Evolutionary conservation across 1,140 invertebrate species (phyloP).

Genomic region (Cydia pomonella): DNA sequence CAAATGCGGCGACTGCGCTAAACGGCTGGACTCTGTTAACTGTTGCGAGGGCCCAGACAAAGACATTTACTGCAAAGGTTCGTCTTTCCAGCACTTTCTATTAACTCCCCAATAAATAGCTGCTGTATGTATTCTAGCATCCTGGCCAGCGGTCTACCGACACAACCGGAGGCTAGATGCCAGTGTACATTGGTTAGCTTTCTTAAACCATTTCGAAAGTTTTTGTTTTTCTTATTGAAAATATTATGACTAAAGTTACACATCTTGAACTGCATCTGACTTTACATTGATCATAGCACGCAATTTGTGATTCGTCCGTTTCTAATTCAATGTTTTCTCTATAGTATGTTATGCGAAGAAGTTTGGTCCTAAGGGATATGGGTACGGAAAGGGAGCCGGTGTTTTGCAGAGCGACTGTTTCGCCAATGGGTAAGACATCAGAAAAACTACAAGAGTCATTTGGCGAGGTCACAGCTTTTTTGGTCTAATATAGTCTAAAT

Average conservation of each 20-base stretch:
- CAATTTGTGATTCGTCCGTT: constrained; percentile 40
- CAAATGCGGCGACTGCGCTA: constrained; percentile 96
- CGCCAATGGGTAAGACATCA: constrained; percentile 84
- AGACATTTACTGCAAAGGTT: constrained; percentile 99
- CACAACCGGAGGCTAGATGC: background rate
- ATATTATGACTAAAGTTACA: background rate
- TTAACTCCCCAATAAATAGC: background rate
- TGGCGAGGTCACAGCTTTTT: constrained; percentile 61
- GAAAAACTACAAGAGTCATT: constrained; percentile 45
- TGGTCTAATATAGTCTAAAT: constrained; percentile 7
- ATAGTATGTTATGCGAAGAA: constrained; percentile 96
- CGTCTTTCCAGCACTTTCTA: constrained; percentile 84
- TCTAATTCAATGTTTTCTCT: constrained; percentile 65
- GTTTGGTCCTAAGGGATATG: constrained; percentile 96
- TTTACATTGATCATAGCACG: constrained; percentile 23
- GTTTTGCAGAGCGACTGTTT: constrained; percentile 92
- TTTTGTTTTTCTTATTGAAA: background rate
- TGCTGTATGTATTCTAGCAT: constrained; percentile 3
- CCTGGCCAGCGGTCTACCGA: background rate
- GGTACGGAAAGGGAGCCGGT: constrained; percentile 95
- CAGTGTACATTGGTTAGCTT: background rate
- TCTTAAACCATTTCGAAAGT: background rate
- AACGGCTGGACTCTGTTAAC: constrained; percentile 97
- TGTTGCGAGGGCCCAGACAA: constrained; percentile 97
- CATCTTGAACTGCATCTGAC: constrained; percentile 35